Evolutionary conservation across 2,888 invertebrate species (phyloP), one percentile per base, ranked within the genome.

Genomic region (Euplagia quadripunctaria): DNA sequence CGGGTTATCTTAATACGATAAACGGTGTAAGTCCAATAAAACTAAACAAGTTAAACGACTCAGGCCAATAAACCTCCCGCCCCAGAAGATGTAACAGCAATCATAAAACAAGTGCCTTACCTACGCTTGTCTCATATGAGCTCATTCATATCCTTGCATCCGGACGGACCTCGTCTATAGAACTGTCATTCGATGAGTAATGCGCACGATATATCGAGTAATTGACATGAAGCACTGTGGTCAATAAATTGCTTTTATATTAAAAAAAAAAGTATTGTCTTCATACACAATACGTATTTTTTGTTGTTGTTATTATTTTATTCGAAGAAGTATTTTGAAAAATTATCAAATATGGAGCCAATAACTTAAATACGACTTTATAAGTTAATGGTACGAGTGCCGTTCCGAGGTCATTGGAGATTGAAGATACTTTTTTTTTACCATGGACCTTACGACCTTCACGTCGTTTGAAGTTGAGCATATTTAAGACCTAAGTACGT

Each of bases 31-130:
- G 87, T 77, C 87, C 90, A 94, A 94, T 94, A 93, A 94, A 94
- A 93, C 91, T 94, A 93, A 94, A 94, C 91, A 94, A 94, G 93
- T 93, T 93, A 91, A 94, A 93, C 91, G 91, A 87, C 86, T 82
- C 83, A 73, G 87, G 85, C 87, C 91, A 91, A 93, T 94, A 93
- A 94, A 92, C 88, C 87, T 91, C 85, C 81, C 86, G 67, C 67
- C 67, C 42, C 61, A 61, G 17, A 68, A 68, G 67, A 68, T 88
- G 87, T 87, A 86, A 84, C 89, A 85, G 84, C 88, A 88, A 89
- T 85, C 86, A 86, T 89, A 89, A 89, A 46, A 68, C 89, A 89
- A 89, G 88, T 86, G 83, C 84, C 83, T 85, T 83, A 82, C 79
- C 81, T 63, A 63, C 41, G 58, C 43, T 68, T 55, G 16, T 58